phyloP scores from a whole-genome alignment of 2,113 vertebrate genomes.

The Tympanuchus pallidicinctus region DNA sequence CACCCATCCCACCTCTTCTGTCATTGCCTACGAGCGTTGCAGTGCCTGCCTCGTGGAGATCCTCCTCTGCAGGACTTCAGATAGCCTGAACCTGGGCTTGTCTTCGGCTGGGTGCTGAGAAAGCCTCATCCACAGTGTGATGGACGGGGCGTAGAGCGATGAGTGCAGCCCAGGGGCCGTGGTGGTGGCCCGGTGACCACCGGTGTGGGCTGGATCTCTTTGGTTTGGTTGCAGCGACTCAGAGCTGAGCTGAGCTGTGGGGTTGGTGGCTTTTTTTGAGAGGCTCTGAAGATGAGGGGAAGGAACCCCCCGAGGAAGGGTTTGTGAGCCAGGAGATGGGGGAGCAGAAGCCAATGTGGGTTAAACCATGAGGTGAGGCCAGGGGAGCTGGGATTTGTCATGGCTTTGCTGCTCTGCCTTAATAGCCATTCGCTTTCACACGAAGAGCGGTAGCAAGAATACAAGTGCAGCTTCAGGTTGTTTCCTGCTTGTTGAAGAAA shows the following conservation, averaged over 20 bases:
- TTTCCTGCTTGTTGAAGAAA: neutral
- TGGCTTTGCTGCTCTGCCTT: accelerated
- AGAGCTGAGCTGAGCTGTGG: too few relatives aligned
- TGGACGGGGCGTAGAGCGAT: neutral
- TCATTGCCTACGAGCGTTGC: neutral
- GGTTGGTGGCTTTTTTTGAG: too few relatives aligned
- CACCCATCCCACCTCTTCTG: neutral
- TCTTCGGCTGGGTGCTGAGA: accelerated
- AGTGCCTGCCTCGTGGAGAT: neutral
- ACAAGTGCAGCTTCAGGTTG: too few relatives aligned
- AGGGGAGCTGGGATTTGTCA: neutral
- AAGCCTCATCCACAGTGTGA: neutral
- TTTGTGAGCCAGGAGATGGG: neutral
- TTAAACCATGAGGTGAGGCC: neutral
- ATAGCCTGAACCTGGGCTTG: neutral
- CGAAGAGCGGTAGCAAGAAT: too few relatives aligned
- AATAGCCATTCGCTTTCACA: accelerated
- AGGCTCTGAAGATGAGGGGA: accelerated
- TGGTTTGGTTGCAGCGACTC: neutral
- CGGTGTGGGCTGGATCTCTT: neutral
- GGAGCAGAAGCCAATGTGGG: neutral
- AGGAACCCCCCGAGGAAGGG: neutral
- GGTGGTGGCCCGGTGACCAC: neutral
- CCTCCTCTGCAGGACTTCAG: neutral
- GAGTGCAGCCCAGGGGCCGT: neutral